Conservation (phyloP, 2,888 invertebrate genomes). For the Drepana falcataria region DNA sequence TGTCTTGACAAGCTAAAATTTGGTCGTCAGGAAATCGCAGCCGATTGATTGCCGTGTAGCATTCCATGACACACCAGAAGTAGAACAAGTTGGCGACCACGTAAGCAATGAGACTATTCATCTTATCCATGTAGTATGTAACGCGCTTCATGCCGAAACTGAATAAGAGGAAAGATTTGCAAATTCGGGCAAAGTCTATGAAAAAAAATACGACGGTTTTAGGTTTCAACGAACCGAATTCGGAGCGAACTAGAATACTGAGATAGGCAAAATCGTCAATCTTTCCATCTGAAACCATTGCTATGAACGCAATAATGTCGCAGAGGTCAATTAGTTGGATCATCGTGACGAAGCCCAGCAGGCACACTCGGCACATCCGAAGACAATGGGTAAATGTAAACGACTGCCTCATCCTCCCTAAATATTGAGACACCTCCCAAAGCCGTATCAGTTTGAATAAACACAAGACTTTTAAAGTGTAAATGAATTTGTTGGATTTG, state of each 20-base stretch:
- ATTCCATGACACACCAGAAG: slow-evolving; percentile 29
- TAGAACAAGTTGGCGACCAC: slow-evolving; percentile 26
- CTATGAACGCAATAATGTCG: slow-evolving; percentile 17
- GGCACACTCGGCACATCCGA: slow-evolving; percentile 23
- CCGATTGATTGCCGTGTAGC: slow-evolving; percentile 20
- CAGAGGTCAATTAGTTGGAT: slow-evolving; percentile 20
- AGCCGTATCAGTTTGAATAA: slow-evolving; percentile 15
- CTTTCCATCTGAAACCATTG: slow-evolving; percentile 8
- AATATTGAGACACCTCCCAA: slow-evolving; percentile 22
- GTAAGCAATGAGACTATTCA: slow-evolving; percentile 21
- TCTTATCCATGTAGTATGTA: slow-evolving; percentile 19
- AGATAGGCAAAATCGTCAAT: slow-evolving; percentile 8
- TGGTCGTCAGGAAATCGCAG: slow-evolving; percentile 17
- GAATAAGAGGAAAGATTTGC: slow-evolving; percentile 29
- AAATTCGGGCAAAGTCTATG: slow-evolving; percentile 22
- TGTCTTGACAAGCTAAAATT: slow-evolving; percentile 6
- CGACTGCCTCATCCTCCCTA: slow-evolving; percentile 13
- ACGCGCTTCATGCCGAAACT: slow-evolving; percentile 16
- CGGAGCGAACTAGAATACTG: slow-evolving; percentile 4
- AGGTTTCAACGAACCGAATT: slow-evolving; percentile 1
- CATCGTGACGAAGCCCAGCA: slow-evolving; percentile 24
- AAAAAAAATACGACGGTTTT: slow-evolving; percentile 7
- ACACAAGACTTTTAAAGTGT: slow-evolving; percentile 16
- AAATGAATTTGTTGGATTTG: slow-evolving; percentile 23
- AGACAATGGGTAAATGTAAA: slow-evolving; percentile 12